Base-by-base conservation (phyloP, 2,113 vertebrate genomes). In the Pangasianodon gigas region DNA sequence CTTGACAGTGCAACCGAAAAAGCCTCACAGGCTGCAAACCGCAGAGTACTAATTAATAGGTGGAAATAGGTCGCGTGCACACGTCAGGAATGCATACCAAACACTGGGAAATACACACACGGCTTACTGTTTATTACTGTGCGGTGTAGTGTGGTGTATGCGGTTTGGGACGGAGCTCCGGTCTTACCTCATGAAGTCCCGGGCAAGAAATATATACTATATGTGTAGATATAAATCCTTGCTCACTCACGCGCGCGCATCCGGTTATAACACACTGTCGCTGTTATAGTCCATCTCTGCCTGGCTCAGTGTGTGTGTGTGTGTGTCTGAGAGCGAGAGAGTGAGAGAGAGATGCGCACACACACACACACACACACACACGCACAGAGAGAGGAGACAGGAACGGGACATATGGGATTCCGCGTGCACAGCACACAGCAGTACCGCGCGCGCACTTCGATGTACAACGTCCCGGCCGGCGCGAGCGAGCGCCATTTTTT, bases 181-280 rank as follows among this genome's bases (percentile, higher is more conserved):
- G 58, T 21, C 84, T 91, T 86, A 88, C 90, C 89, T 92, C 67
- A 80, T 26, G 84, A 75, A 56, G 84, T 69, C 67, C 67, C 85
- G 85, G 67, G 0, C 51, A 79, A 79, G 29, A 60, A 26, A 58
- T 58, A 8, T 18, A 3, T 10, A 10, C 37, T 56, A 4, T 82
- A 58, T 8, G 29, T 21, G 18, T 44, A 29, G 6, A 6, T 56
- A 37, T n/a, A 82, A 82, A 82, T 82, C 80, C 80, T 56, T 29
- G n/a, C 19, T 83, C 80, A 37, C 26, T 52, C 77, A 84, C 79
- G 54, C 58, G 24, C 65, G 29, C 65, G 24, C 26, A 19, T 56
- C 69, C 46, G 41, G 79, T 56, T 52, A 44, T 16, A 67, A 19
- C 87, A n/a, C 65, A 74, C 80, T 52, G 60, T 44, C 29, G 52